Base-by-base conservation (phyloP, 2,797 vertebrate species). In the Pseudocheirus occidentalis region DNA sequence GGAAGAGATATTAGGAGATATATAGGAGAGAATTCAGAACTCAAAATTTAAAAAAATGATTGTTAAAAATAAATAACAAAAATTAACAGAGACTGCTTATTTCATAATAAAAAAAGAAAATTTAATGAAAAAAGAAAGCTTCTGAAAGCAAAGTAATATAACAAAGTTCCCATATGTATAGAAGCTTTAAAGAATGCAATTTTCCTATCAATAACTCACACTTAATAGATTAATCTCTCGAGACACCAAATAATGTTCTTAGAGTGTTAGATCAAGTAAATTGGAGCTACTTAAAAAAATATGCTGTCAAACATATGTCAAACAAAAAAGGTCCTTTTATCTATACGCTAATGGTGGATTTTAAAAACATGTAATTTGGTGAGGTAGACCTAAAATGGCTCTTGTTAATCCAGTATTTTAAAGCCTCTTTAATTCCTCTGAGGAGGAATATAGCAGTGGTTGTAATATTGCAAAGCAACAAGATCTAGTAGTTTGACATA, bases 121-220 rank as follows among this genome's bases (percentile, higher is more conserved):
- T 24, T 73, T 46, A 81, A 46, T 46, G n/a, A 81, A 81, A 73
- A 73, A 40, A 81, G 66, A 46, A 81, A 46, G n/a, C n/a, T 81
- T 81, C 18, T 73, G 66, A 73, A 10, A 73, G n/a, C n/a, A 18
- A 66, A n/a, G 62, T 18, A 66, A 66, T 66, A 66, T 66, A 40
- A n/a, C 18, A 40, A 73, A 73, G 16, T 40, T 40, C 16, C 16
- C 62, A 21, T 54, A 55, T 52, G 9, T 53, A 18, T 66, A 55
- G 18, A 40, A 90, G 29, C 73, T 55, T 89, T 57, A 59, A 92
- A 94, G 28, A 21, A 66, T 46, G 21, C 52, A 59, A 90, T 52
- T 94, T 93, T 94, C 40, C 90, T 91, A 94, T 28, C n/a, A 81
- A 95, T 24, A 95, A 56, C 40, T 96, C 54, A 81, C 58, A 94